Conservation (phyloP, 2,888 invertebrate species). For the Acronicta aceris region DNA sequence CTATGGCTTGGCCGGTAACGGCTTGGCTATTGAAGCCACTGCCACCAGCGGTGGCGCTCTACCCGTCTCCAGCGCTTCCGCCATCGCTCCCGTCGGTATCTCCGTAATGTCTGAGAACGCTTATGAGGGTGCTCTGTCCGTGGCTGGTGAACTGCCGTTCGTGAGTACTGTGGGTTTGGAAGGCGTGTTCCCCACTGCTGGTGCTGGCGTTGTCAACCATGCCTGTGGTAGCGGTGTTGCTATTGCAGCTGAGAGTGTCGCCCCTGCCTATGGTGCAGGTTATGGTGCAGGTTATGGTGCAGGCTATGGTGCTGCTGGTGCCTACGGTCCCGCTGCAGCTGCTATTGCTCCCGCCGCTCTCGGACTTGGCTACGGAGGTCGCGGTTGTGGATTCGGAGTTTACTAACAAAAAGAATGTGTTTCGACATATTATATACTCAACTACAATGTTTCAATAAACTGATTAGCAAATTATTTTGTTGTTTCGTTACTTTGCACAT, state of each 20-base stretch:
- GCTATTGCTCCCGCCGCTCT: not conserved
- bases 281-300: constrained; percentile 1
- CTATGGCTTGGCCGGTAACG: constrained; percentile 13
- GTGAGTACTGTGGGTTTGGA: constrained; percentile 39
- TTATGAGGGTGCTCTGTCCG: constrained; percentile 47
- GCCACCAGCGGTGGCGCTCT: constrained; percentile 49
- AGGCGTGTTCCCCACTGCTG: constrained; percentile 29
- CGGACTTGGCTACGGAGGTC: constrained; percentile 7
- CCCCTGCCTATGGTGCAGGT: constrained; percentile 2
- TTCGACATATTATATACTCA: too few species aligned
- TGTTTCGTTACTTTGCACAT: not conserved
- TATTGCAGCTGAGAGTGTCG: constrained; percentile 3
- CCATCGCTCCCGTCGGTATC: constrained; percentile 35
- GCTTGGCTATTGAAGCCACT: constrained; percentile 43
- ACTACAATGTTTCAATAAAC: not conserved
- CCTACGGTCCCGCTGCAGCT: not conserved
- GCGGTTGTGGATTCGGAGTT: constrained; percentile 19
- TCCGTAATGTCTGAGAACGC: constrained; percentile 47
- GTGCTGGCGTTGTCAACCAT: constrained; percentile 39
- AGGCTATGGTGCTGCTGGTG: constrained; percentile 3
- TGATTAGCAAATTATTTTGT: not conserved
- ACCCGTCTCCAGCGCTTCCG: constrained; percentile 38
- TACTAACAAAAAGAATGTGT: constrained; percentile 2
- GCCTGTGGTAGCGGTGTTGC: constrained; percentile 36
- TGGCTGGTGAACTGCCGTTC: constrained; percentile 45